phyloP scores from a whole-genome alignment of 2,113 vertebrate species.

The Glaucomys volans region DNA sequence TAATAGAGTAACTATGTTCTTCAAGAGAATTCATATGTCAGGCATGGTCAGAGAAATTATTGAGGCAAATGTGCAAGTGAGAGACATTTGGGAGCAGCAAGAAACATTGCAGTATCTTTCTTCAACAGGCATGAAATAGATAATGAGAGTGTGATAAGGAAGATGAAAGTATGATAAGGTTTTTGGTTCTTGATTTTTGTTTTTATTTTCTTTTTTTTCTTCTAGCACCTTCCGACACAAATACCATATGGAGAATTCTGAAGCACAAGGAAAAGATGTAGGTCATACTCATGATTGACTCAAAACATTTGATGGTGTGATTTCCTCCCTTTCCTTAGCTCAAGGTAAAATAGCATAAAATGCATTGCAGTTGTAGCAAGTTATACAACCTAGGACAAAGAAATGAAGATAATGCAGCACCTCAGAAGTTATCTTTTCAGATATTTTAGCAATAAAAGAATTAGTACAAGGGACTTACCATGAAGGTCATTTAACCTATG shows the following conservation, averaged over 20 bases:
- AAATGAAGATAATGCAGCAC: background rate
- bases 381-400: background rate
- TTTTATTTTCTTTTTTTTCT: constrained; percentile 22
- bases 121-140: background rate
- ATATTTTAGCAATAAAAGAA: background rate
- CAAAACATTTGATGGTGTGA: background rate
- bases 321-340: background rate
- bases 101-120: background rate
- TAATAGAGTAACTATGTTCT: background rate
- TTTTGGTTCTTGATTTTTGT: background rate
- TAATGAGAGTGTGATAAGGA: background rate
- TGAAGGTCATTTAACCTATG: background rate
- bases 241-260: background rate
- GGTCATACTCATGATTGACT: background rate
- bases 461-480: background rate
- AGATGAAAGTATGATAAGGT: background rate
- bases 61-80: background rate
- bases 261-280: background rate
- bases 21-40: background rate
- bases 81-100: background rate
- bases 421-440: background rate
- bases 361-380: background rate
- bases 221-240: background rate
- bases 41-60: background rate
- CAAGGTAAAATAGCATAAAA: background rate